phyloP scores from a whole-genome alignment of 2,113 vertebrate genomes.

The Anguilla japonica region DNA sequence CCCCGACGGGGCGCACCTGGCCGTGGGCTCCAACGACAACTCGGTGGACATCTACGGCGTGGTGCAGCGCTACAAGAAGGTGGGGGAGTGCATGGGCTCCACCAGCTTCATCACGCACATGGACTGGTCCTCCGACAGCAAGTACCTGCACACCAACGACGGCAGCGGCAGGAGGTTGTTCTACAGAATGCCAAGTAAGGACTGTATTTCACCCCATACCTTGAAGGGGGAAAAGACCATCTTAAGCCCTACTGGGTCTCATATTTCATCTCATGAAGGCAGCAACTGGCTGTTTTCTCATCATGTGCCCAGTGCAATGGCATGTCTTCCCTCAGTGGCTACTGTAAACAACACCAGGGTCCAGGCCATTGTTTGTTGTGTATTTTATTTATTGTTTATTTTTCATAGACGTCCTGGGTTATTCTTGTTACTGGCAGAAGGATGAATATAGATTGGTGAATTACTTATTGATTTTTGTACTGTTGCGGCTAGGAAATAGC shows the following conservation, averaged over 20 bases:
- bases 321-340: too few relatives aligned
- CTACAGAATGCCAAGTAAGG: constrained; percentile 94
- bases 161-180: constrained; percentile 88
- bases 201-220: not conserved
- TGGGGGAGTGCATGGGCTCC: constrained; percentile 89
- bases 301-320: not conserved
- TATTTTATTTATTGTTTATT: not conserved
- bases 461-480: not conserved
- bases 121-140: constrained; percentile 97
- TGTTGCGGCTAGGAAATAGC: not conserved
- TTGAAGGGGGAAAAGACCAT: not conserved
- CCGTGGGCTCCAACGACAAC: constrained; percentile 94
- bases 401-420: not conserved
- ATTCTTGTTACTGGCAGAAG: not conserved
- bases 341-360: not conserved
- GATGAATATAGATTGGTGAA: not conserved
- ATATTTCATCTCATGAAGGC: not conserved
- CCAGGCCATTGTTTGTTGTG: not conserved
- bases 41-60: constrained; percentile 93
- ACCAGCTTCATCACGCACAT: constrained; percentile 95
- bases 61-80: constrained; percentile 91
- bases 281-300: not conserved
- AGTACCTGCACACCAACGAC: constrained; percentile 93
- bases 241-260: not conserved
- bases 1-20: constrained; percentile 88